A percentile compares a stretch with the other conserved stretches of the same genome.
Conservation (phyloP, 1,140 invertebrate genomes). For the Marisa cornuarietis region DNA sequence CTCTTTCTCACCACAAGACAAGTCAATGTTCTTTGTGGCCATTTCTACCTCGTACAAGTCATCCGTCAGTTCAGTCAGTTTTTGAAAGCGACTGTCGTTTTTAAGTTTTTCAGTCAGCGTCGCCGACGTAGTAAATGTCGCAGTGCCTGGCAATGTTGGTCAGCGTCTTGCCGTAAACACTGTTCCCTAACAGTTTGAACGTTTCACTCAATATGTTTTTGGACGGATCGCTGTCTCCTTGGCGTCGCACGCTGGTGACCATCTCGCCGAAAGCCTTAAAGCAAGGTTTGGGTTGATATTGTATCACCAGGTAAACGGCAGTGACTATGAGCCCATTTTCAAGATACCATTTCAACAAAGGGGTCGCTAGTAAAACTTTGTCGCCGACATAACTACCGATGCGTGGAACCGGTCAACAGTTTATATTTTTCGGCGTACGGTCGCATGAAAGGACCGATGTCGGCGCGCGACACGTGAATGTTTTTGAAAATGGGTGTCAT, state of each 20-base stretch:
- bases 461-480: conserved; percentile 20
- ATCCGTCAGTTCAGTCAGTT: too few species aligned
- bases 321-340: conserved; percentile 36
- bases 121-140: conserved; percentile 25
- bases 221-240: conserved; percentile 30
- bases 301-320: conserved; percentile 39
- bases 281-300: conserved; percentile 31
- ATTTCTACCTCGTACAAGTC: too few species aligned
- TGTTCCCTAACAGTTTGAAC: conserved; percentile 36
- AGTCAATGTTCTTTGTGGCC: too few species aligned
- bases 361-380: conserved; percentile 36
- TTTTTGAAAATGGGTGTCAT: conserved; percentile 38
- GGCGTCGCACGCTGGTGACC: conserved; percentile 33
- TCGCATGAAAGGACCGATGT: conserved; percentile 40
- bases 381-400: conserved; percentile 33
- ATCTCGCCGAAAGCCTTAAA: conserved; percentile 34
- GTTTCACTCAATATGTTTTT: conserved; percentile 40
- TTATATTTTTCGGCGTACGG: conserved; percentile 20
- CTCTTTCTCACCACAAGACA: too few species aligned
- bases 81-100: too few species aligned
- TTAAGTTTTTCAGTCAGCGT: too few species aligned
- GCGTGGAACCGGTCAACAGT: conserved; percentile 28
- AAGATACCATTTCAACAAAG: conserved; percentile 42
- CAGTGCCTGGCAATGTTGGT: conserved; percentile 32
- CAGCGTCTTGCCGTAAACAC: conserved; percentile 29